phyloP scores from a whole-genome alignment of 1,140 invertebrate genomes.

The Drosophila malerkotliana region DNA sequence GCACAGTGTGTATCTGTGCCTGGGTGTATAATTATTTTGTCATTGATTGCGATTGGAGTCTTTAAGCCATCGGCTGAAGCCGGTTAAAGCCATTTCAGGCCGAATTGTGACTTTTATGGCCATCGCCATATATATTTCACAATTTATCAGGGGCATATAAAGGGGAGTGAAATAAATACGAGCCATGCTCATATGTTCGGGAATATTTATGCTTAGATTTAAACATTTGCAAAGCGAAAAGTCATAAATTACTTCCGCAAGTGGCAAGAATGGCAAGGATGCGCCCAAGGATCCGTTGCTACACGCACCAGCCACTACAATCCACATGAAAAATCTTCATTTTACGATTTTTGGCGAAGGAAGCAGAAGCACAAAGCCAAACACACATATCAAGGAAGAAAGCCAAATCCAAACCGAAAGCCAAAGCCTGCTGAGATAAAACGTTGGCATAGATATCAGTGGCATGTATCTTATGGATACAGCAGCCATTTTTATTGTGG shows the following conservation, averaged over 20 bases:
- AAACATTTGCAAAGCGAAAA: constrained; percentile 82
- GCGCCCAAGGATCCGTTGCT: constrained; percentile 59
- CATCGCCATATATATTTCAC: constrained; percentile 67
- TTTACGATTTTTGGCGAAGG: constrained; percentile 72
- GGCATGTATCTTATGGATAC: constrained; percentile 82
- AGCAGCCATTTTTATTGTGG: constrained; percentile 81
- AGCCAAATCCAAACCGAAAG: background rate
- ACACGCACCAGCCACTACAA: constrained; percentile 43
- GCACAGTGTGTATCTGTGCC: constrained; percentile 9
- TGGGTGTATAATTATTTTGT: constrained; percentile 59
- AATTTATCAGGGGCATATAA: constrained; percentile 79
- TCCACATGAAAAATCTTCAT: constrained; percentile 83
- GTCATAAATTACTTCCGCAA: constrained; percentile 81
- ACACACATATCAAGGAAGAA: constrained; percentile 73
- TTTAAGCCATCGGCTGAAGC: constrained; percentile 48
- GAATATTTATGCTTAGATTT: constrained; percentile 81
- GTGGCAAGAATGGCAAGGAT: constrained; percentile 50
- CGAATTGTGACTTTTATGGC: constrained; percentile 55
- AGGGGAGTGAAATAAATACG: constrained; percentile 76
- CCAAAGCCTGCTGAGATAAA: constrained; percentile 66
- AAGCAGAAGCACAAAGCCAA: constrained; percentile 40
- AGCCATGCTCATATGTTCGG: constrained; percentile 72
- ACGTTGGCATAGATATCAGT: constrained; percentile 78
- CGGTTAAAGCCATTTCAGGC: constrained; percentile 65
- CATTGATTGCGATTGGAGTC: constrained; percentile 46